Conservation (phyloP, 2,888 invertebrate genomes). For the Xanthostigma xanthostigma region DNA sequence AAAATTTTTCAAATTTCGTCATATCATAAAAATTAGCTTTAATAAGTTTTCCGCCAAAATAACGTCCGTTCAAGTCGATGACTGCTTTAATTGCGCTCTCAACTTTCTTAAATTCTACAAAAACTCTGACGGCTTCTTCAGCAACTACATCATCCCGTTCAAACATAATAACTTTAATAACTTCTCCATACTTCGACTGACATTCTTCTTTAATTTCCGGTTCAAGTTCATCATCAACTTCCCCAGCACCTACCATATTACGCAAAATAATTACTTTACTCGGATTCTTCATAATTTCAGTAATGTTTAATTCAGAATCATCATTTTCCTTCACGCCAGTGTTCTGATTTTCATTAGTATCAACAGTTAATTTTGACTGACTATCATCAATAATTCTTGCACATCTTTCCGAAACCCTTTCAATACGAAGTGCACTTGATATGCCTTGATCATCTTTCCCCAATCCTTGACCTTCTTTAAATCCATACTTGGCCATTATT, state of each 20-base stretch:
- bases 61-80: slow-evolving; percentile 1
- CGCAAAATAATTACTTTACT: slow-evolving; percentile 2
- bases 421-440: neutral
- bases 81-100: slow-evolving; percentile 2
- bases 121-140: slow-evolving; percentile 3
- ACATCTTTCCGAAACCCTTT: neutral
- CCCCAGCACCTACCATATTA: slow-evolving; percentile 1
- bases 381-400: neutral
- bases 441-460: slow-evolving; percentile 5
- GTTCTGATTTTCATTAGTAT: too few species aligned
- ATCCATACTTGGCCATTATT: slow-evolving; percentile 6
- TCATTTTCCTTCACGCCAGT: too few species aligned
- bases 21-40: slow-evolving; percentile 1
- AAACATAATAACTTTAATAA: neutral
- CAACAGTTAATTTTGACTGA: too few species aligned
- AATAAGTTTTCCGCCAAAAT: slow-evolving; percentile 3
- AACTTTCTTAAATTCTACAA: slow-evolving; percentile 1
- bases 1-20: too few species aligned
- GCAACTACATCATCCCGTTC: neutral
- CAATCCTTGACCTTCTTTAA: slow-evolving; percentile 4
- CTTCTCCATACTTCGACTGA: slow-evolving; percentile 3
- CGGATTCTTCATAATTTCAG: neutral
- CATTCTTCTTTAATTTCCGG: slow-evolving; percentile 5
- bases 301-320: neutral
- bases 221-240: slow-evolving; percentile 5